A percentile compares a stretch with the other conserved stretches of the same genome.
phyloP scores from a whole-genome alignment of 2,797 vertebrate genomes.

The Sebastes hubbsi region DNA sequence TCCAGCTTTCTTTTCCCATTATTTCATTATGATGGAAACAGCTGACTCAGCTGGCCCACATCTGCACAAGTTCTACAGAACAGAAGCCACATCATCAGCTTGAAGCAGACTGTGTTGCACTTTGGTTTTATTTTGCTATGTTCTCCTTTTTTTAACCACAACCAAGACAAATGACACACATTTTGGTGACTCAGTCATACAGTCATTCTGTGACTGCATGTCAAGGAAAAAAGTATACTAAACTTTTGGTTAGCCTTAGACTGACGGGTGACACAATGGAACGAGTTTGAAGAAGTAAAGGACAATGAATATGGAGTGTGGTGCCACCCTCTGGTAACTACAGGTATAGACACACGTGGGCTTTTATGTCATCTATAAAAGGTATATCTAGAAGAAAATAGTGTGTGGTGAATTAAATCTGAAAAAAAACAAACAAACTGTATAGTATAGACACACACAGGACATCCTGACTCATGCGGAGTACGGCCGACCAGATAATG shows the following conservation, averaged over 20 bases:
- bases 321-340: conserved; percentile 55
- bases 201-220: conserved; percentile 47
- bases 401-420: accelerated
- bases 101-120: conserved; percentile 9
- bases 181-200: conserved; percentile 48
- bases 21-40: conserved; percentile 63
- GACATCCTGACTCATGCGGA: background rate
- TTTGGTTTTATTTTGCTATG: conserved; percentile 24
- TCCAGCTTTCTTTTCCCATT: conserved; percentile 29
- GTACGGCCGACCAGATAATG: background rate
- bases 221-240: conserved; percentile 26
- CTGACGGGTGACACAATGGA: conserved; percentile 27
- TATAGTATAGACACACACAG: background rate
- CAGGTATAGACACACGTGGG: background rate
- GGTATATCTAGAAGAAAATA: background rate
- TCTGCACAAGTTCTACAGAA: conserved; percentile 32
- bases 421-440: background rate
- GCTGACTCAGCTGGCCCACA: conserved; percentile 58
- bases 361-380: background rate
- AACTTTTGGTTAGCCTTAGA: background rate
- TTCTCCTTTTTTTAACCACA: conserved; percentile 53
- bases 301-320: background rate
- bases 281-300: background rate
- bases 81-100: conserved; percentile 54
- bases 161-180: conserved; percentile 50